Base-by-base conservation (phyloP, 2,113 vertebrate species). In the Tichodroma muraria region DNA sequence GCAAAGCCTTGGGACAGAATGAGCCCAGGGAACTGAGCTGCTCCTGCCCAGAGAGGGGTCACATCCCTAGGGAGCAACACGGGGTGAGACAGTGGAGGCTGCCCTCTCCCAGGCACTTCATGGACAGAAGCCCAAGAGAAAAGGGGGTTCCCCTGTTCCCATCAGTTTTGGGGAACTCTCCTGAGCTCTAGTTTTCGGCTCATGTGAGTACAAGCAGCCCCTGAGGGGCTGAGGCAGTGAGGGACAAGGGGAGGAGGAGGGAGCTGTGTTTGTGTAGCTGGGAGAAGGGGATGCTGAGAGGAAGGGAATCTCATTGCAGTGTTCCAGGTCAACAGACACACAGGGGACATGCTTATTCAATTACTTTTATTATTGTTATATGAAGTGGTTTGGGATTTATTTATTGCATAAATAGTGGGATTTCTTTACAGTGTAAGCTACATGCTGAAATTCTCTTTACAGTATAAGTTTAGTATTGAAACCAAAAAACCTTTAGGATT, bases 151-250 rank as follows among this genome's bases (percentile, higher is more conserved):
- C 15, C 5, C 15, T 27, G 7, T 23, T 65, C 45, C 37, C 6
- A 70, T 31, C n/a, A 30, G 18, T 12, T 70, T 27, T 49, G 42
- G 37, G 18, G 31, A 65, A 33, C 6, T 8, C 33, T 45, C 53
- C 28, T 25, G 44, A 45, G 66, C 42, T 72, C 31, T 30, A 1
- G n/a, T 57, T 81, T 42, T 40, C 24, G 12, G 45, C 8, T 23
- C 4, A 0, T 28, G 38, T 37, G 30, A 33, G n/a, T 27, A 31
- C 2, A 0, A 82, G 42, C 4, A 17, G 3, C 2, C 11, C 21
- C n/a, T 50, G 56, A 68, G 38, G 42, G 28, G 35, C 54, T 71
- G 47, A 56, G 52, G 16, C 15, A 25, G 9, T 10, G 19, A 20
- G 3, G 49, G 50, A 63, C 4, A 10, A 38, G 25, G 78, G 33